Base-by-base conservation (phyloP, 2,888 invertebrate genomes). In the Achlya flavicornis region DNA sequence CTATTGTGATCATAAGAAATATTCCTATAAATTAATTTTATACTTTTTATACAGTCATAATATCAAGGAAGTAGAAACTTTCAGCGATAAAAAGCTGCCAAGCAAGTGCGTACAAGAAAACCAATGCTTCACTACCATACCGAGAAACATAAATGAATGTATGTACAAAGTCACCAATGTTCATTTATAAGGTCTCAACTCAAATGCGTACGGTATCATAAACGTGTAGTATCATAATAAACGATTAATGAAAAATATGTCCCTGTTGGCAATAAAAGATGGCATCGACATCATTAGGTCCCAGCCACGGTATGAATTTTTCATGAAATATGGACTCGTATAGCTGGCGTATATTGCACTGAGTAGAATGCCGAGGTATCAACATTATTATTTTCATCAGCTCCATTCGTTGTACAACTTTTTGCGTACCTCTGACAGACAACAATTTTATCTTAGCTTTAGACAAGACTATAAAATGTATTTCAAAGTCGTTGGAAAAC, bases 281-380 rank as follows among this genome's bases (percentile, higher is more conserved):
- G 88, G 86, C 85, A 87, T 88, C 87, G 79, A 83, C 90, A 87
- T 93, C 92, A 92, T 93, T 93, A 93, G 90, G 87, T 82, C 78
- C 78, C 82, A 76, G 80, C 82, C 83, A 82, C 81, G 85, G 81
- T 89, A 92, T 92, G 92, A 92, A 92, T 93, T 91, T 93, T 93
- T 93, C 92, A 92, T 93, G 91, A 91, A 89, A 91, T 91, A 91
- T 91, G 84, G 81, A 80, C 85, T 82, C 81, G 81, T 84, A 85
- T 78, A 81, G 80, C 76, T 78, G 79, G 81, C 80, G 81, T 84
- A 86, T 84, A 86, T 83, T 81, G 81, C 80, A 64, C 66, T 68
- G 78, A 79, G 80, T 83, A 81, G 77, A 81, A 80, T 72, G 76
- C 76, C 73, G 70, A 78, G 78, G 78, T 80, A 84, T 82, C 78